Base-by-base conservation (phyloP, 2,888 invertebrate species). In the Drosophila eohydei region DNA sequence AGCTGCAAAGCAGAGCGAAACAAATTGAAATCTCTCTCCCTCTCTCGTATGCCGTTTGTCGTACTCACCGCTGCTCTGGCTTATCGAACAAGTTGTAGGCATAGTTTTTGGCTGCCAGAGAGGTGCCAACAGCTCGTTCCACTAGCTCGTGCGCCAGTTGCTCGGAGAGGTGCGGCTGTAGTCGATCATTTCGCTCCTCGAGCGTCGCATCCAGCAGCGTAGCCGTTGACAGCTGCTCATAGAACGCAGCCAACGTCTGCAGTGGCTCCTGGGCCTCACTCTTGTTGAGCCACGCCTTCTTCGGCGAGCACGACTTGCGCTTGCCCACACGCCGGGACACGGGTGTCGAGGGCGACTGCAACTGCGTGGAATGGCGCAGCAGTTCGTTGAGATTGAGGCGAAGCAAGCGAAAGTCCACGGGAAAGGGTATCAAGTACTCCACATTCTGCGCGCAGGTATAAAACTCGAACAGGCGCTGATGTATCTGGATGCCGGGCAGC, bases 191-290 rank as follows among this genome's bases (percentile, higher is more conserved):
- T 21, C 73, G 69, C 36, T 87, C 78, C 21, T 77, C 74, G 16
- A 40, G 81, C 70, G 12, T 50, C 30, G 68, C 64, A 30, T 82
- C 83, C 67, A 92, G 71, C 70, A 91, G 93, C 82, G 90, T 92
- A 81, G 90, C 92, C 78, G 80, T 83, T 71, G 81, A 92, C 43
- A 92, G 67, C 66, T 91, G 90, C 55, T 93, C 92, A 65, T 93
- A 93, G 64, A 94, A 92, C n/a, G 93, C 52, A 56, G 94, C 93
- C 56, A 94, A 74, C 12, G 91, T 89, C 74, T 93, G 93, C 55
- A 94, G 75, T 6, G 92, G 90, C 61, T 90, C 78, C 16, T 91
- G 85, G 0, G 28, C 12, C n/a, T 72, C 63, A 26, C 21, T 63
- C 43, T 61, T 74, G 7, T 12, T 64, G 40, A 91, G 71, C 91